Conservation (phyloP, 2,888 invertebrate species). For the Drosophila setosimentum region DNA sequence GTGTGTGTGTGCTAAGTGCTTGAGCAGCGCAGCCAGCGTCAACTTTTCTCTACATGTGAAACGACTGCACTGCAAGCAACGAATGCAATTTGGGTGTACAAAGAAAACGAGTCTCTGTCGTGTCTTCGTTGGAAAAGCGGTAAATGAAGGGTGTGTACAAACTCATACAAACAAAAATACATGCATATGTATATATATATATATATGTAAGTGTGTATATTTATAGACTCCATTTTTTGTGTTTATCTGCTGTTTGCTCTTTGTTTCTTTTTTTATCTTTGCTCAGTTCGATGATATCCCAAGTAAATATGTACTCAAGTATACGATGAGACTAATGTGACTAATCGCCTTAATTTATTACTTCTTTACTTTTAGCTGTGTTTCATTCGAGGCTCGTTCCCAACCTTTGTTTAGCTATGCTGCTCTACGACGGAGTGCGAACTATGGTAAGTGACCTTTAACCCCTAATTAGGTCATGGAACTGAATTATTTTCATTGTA, state of each 20-base stretch:
- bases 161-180: constrained; percentile 14
- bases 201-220: constrained; percentile 28
- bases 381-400: constrained; percentile 1
- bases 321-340: constrained; percentile 12
- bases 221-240: constrained; percentile 50
- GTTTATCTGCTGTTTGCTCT: constrained; percentile 40
- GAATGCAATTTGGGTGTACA: constrained; percentile 63
- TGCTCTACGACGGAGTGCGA: constrained; percentile 19
- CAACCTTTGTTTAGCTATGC: constrained; percentile 6
- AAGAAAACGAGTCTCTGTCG: constrained; percentile 74
- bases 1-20: constrained; percentile 8
- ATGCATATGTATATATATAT: neutral
- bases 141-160: constrained; percentile 66
- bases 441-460: constrained; percentile 51
- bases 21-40: constrained; percentile 54
- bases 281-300: constrained; percentile 17
- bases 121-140: constrained; percentile 48
- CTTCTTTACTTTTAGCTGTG: constrained; percentile 22
- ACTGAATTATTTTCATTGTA: neutral
- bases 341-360: constrained; percentile 25
- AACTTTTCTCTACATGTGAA: constrained; percentile 66
- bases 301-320: constrained; percentile 16
- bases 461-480: constrained; percentile 42
- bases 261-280: constrained; percentile 26
- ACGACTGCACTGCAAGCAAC: constrained; percentile 44